A percentile compares a stretch with the other conserved stretches of the same genome.
These are phyloP conservation scores for Dipus sagitta DNA, from an alignment of 2,797 vertebrate species.

Conservation along the genomic window DNA sequence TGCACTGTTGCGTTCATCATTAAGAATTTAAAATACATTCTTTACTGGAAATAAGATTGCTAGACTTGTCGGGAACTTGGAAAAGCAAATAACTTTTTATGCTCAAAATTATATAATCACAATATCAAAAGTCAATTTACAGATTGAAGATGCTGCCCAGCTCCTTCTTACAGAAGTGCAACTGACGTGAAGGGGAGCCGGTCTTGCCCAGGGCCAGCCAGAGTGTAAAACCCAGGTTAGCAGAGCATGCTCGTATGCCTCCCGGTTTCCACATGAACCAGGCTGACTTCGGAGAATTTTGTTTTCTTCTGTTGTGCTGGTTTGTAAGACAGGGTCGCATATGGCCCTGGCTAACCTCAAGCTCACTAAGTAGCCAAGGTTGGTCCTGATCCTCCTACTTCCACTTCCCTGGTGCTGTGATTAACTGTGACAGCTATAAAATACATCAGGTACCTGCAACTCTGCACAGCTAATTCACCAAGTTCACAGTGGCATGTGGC, in stretches of 20 bases:
- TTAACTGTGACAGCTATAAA: background rate
- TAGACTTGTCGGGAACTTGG: background rate
- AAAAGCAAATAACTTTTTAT: slow-evolving; percentile 4
- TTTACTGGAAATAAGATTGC: background rate
- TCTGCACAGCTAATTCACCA: background rate
- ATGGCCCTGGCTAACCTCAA: background rate
- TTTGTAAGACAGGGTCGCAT: too few species aligned
- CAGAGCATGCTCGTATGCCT: too few species aligned
- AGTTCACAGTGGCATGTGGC: background rate
- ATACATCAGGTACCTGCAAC: background rate
- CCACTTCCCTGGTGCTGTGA: background rate
- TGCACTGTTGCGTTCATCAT: background rate
- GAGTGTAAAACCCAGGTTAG: too few species aligned
- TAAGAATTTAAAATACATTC: slow-evolving; percentile 37
- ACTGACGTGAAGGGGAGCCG: too few species aligned
- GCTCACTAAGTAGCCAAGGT: too few species aligned
- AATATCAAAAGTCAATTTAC: too few species aligned
- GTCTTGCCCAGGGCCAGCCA: too few species aligned
- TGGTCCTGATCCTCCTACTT: background rate
- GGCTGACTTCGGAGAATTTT: too few species aligned
- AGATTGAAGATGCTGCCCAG: too few species aligned
- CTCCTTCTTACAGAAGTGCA: too few species aligned
- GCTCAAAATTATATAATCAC: background rate
- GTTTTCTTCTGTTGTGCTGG: too few species aligned
- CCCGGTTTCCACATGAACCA: too few species aligned